Conservation (phyloP, 2,797 vertebrate species). For the Phrynocephalus guinanensis region DNA sequence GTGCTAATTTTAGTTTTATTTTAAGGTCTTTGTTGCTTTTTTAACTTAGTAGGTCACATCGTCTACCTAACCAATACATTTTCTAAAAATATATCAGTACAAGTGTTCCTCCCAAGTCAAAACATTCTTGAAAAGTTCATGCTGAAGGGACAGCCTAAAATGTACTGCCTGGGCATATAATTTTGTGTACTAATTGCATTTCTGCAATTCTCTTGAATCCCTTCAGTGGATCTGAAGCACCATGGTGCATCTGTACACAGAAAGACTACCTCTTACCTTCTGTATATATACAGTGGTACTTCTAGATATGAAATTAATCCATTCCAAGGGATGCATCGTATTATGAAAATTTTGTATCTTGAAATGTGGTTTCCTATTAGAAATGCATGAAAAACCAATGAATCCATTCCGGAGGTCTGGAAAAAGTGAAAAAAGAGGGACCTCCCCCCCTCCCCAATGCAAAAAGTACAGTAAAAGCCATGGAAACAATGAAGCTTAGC, state of each 20-base stretch:
- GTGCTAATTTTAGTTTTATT: conserved; percentile 63
- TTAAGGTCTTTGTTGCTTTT: conserved; percentile 46
- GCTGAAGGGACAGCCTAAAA: conserved; percentile 28
- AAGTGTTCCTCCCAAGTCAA: conserved; percentile 30
- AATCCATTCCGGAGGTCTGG: too few species aligned
- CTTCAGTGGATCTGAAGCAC: not conserved
- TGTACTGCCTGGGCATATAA: not conserved
- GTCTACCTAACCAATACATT: conserved; percentile 59
- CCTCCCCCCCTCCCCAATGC: too few species aligned
- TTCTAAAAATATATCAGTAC: conserved; percentile 63
- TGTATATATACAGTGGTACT: too few species aligned
- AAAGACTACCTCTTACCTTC: not conserved
- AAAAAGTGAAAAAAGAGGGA: too few species aligned
- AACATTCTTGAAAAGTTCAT: conserved; percentile 1
- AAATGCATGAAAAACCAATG: too few species aligned
- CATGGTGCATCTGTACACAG: not conserved
- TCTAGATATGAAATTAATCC: too few species aligned
- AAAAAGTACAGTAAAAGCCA: too few species aligned
- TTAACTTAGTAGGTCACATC: conserved; percentile 54
- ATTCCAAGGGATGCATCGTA: too few species aligned
- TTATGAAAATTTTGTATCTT: too few species aligned
- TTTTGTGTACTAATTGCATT: not conserved
- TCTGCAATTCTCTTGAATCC: not conserved
- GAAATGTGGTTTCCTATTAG: too few species aligned
- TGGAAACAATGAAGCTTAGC: too few species aligned